These are phyloP conservation scores for Heliconius hortense DNA, from an alignment of 2,888 invertebrate species.

Conservation along the genomic window DNA sequence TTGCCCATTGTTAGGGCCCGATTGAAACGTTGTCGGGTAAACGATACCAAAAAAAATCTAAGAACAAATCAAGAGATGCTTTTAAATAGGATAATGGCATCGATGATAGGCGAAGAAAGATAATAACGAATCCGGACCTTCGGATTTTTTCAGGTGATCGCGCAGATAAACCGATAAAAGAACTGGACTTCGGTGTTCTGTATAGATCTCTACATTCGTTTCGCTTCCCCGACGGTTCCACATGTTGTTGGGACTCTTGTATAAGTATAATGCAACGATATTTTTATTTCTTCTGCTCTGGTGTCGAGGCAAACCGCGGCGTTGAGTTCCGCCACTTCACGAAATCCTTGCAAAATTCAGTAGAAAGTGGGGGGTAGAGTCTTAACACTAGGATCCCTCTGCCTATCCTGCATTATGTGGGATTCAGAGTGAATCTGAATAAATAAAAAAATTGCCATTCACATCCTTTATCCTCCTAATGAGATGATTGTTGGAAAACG, in stretches of 20 bases:
- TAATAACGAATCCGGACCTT: conserved; percentile 77
- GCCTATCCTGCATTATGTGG: too few relatives aligned
- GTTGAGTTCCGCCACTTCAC: too few relatives aligned
- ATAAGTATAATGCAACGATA: conserved; percentile 66
- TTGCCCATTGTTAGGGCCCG: conserved; percentile 72
- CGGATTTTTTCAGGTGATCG: conserved; percentile 66
- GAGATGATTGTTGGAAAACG: conserved; percentile 72
- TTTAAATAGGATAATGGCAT: conserved; percentile 82
- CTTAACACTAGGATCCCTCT: too few relatives aligned
- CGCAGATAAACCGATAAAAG: conserved; percentile 67
- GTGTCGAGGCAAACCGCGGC: too few relatives aligned
- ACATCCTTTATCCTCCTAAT: conserved; percentile 76
- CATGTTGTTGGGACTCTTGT: conserved; percentile 77
- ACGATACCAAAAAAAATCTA: conserved; percentile 66
- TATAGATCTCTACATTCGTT: conserved; percentile 73
- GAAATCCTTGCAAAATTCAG: too few relatives aligned
- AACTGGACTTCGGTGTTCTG: conserved; percentile 66
- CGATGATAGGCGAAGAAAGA: conserved; percentile 79
- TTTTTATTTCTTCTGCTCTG: too few relatives aligned
- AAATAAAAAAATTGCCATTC: conserved; percentile 49
- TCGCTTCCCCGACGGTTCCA: conserved; percentile 78
- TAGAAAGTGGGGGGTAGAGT: too few relatives aligned
- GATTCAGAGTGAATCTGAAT: too few relatives aligned
- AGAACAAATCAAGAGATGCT: conserved; percentile 81
- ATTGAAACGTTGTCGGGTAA: conserved; percentile 75